Evolutionary conservation across 2,113 vertebrate species (phyloP), one percentile per base, ranked within the genome.

Genomic region (Emberiza fucata): DNA sequence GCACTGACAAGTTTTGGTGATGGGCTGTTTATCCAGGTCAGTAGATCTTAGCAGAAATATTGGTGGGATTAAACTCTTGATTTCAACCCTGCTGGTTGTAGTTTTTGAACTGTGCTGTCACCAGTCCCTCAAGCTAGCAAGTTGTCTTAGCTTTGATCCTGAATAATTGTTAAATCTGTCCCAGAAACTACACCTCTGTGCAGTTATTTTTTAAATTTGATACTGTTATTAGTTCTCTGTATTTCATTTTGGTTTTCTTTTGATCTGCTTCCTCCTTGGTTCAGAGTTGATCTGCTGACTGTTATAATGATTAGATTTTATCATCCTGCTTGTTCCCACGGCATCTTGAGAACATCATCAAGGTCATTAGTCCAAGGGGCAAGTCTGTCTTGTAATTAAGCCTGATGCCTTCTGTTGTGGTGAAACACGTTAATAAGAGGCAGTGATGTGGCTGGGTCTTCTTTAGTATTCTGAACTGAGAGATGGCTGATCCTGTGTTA

Each of bases 361-460:
- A 69, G 81, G 87, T 69, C 45, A 59, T 92, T 91, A 96, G 59
- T 92, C 56, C 75, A 95, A 88, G 75, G 75, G 64, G 39, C 79
- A 83, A 60, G 54, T 76, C 87, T 86, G 75, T 92, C 51, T 94
- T 81, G n/a, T 92, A 81, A 90, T 88, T 95, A 92, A 92, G 88
- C 56, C 23, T 83, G 54, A 0, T 83, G 57, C 35, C 59, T 86
- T 96, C 54, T 90, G 57, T 85, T 95, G 85, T 83, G 76, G 51
- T 89, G 9, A 66, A 70, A 39, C 48, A 59, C 15, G 1, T 51
- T 94, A 88, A 83, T 80, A 73, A 80, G 66, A 83, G 72, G 35
- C 29, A 13, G 20, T 47, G 59, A 63, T 82, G 59, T 40, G 63
- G 42, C 35, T 71, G 5, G 29, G 35, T 82, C 93, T 95, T 59